Conservation (phyloP, 2,888 invertebrate species). For the Teinopalpus imperialis region DNA sequence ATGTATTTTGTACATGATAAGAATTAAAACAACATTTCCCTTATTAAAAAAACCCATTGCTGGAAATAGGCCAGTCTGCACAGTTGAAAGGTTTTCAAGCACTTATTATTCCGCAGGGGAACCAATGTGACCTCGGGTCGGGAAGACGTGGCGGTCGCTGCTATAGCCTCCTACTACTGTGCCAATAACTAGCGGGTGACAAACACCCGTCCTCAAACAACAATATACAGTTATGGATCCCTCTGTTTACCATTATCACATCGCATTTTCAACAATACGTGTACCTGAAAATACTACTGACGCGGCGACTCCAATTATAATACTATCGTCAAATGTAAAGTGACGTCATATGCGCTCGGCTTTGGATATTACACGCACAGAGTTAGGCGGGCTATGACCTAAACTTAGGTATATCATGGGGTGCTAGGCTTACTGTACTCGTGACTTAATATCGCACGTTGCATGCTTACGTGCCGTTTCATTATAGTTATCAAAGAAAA, state of each 20-base stretch:
- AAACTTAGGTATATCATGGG: slow-evolving; percentile 33
- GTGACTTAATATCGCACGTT: slow-evolving; percentile 45
- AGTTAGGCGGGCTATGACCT: slow-evolving; percentile 29
- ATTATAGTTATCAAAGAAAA: slow-evolving; percentile 39
- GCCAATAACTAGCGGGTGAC: slow-evolving; percentile 28
- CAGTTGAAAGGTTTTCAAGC: too few species aligned
- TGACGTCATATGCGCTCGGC: slow-evolving; percentile 22
- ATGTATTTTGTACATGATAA: too few species aligned
- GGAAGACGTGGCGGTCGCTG: slow-evolving; percentile 67
- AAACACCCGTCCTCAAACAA: slow-evolving; percentile 13
- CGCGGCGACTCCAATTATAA: slow-evolving; percentile 35
- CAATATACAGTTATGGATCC: slow-evolving; percentile 1
- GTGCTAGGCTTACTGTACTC: slow-evolving; percentile 48
- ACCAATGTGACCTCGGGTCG: slow-evolving; percentile 76
- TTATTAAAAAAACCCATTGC: too few species aligned
- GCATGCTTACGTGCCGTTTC: slow-evolving; percentile 50
- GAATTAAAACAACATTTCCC: too few species aligned
- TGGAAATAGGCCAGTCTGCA: too few species aligned
- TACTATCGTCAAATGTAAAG: slow-evolving; percentile 38
- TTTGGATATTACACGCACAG: slow-evolving; percentile 31
- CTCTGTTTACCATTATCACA: not conserved
- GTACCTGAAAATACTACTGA: slow-evolving; percentile 34
- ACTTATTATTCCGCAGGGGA: slow-evolving; percentile 60
- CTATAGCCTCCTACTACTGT: slow-evolving; percentile 42
- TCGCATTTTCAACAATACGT: slow-evolving; percentile 22